Base-by-base conservation (phyloP, 2,113 vertebrate genomes). In the Crotophaga sulcirostris region DNA sequence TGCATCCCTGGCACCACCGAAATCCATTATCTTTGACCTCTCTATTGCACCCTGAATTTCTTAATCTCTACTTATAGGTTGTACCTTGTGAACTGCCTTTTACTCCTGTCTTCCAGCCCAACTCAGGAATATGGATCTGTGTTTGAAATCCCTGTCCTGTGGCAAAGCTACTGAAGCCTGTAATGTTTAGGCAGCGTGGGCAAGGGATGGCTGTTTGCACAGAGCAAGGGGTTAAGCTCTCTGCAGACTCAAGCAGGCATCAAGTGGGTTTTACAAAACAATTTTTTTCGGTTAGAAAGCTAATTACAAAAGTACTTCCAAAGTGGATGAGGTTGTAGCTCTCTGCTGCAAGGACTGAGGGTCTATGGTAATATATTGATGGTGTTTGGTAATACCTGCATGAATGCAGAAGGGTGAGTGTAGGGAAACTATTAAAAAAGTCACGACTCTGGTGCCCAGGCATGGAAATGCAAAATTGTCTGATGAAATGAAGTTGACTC, bases 111-210 rank as follows among this genome's bases (percentile, higher is more conserved):
- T 62, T 8, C 40, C 7, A 23, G 40, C 31, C 55, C 31, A 25
- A 13, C 44, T 25, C 3, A 1, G 29, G 76, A 59, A 29, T 1
- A 0, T 3, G 28, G 45, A 16, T 70, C 29, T 2, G 75, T 2
- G 38, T 19, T 54, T 78, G 68, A 56, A 90, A 62, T 40, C 59
- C 52, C n/a, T 23, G 24, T n/a, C 52, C n/a, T 21, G 0, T 10
- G 86, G 67, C 85, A 40, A 26, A 47, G 72, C 56, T 82, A 72
- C 76, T 6, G 60, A 58, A 64, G 15, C 4, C n/a, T 28, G 62
- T 51, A 86, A 16, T 70, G 9, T 73, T 72, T 80, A 52, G 78
- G 62, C 33, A 33, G 49, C 5, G 40, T 59, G 82, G 67, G 82
- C 14, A 11, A 11, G 67, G 24, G 40, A 31, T 3, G 55, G 42